Evolutionary conservation across 2,888 invertebrate species (phyloP), one percentile per base, ranked within the genome.

Genomic region (Ophion slaviceki): DNA sequence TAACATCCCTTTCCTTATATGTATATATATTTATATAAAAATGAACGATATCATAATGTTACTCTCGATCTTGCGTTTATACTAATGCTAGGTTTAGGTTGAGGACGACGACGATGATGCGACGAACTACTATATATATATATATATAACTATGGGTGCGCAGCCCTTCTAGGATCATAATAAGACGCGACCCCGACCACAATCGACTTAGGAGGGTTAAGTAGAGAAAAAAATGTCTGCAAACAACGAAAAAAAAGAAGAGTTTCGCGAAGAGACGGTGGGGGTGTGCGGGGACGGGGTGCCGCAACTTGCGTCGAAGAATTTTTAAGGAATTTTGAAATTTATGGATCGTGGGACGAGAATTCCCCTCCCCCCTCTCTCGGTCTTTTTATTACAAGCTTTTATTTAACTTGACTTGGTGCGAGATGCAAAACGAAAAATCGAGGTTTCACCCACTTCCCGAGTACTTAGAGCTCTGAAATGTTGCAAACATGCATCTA

Each of bases 11-110:
- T 20, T 72, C 28, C 57, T 45, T 70, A 61, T 59, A 72, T 32
- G 72, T 8, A 64, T 4, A 24, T 45, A 59, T 68, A 59, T 10
- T 40, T 28, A 47, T 36, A 68, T 24, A 45, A 24, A 64, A 57
- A 53, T 71, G 70, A 71, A 81, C 75, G 86, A 84, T 84, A 87
- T 86, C 88, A 91, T 92, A 92, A 92, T 92, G 91, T 91, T 92
- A 92, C 91, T 91, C 91, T 90, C 89, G 88, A 92, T 92, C 92
- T 88, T 90, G 91, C 91, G 90, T 92, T 92, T 92, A 92, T 90
- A 92, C 90, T 92, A 92, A 92, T 92, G 91, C 91, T 91, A 92
- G 92, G 92, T 92, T 92, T 90, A 80, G 82, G 72, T 64, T 72
- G 71, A 75, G 70, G 66, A 76, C 32, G 85, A 70, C 77, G 80